phyloP scores from a whole-genome alignment of 2,797 vertebrate species.

The Eulemur rubriventer region DNA sequence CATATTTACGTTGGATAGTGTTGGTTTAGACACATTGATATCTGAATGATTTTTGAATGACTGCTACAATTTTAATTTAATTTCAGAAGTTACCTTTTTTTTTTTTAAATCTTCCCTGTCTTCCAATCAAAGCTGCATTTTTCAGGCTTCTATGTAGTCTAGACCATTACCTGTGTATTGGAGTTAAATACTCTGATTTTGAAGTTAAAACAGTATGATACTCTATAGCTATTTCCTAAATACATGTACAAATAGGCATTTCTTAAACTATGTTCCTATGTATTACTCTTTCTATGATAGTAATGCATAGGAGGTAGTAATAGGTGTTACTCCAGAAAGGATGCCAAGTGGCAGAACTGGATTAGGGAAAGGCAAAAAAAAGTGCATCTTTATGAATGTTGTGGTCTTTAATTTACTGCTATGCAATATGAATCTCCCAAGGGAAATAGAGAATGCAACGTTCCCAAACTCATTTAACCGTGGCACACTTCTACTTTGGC shows the following conservation, averaged over 20 bases:
- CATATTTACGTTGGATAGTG: not conserved
- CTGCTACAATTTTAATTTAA: slow-evolving; percentile 38
- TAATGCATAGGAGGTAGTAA: not conserved
- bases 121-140: not conserved
- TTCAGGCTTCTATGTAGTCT: not conserved
- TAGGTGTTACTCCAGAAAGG: not conserved
- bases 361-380: not conserved
- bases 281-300: not conserved
- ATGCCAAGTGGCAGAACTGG: not conserved
- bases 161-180: not conserved
- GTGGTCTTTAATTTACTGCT: not conserved
- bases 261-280: not conserved
- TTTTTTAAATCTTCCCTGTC: not conserved
- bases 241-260: not conserved
- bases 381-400: not conserved
- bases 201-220: not conserved
- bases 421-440: not conserved
- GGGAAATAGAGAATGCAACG: fast-evolving
- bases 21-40: not conserved
- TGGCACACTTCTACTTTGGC: not conserved
- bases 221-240: not conserved
- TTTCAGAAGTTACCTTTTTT: not conserved
- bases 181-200: not conserved
- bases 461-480: not conserved
- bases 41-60: slow-evolving; percentile 14